Evolutionary conservation across 2,888 invertebrate species (phyloP).

Genomic region (Terebella lapidaria): DNA sequence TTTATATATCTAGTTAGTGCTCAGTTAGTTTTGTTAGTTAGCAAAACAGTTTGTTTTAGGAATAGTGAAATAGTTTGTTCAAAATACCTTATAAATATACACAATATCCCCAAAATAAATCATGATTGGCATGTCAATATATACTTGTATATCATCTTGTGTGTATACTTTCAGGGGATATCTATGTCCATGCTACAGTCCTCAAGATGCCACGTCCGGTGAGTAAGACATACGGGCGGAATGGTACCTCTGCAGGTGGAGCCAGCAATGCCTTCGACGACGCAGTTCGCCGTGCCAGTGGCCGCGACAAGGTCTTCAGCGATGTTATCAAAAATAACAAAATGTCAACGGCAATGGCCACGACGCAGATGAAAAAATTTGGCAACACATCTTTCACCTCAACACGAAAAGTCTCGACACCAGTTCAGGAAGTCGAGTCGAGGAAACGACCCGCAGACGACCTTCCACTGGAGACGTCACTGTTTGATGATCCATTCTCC

Average conservation of each 20-base stretch:
- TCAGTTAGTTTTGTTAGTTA: too few species aligned
- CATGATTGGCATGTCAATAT: too few species aligned
- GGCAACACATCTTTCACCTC: conserved; percentile 26
- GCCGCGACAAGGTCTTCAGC: conserved; percentile 12
- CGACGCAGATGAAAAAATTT: conserved; percentile 17
- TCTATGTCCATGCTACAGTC: too few species aligned
- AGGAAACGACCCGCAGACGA: conserved; percentile 13
- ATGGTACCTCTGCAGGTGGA: not conserved
- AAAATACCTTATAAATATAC: too few species aligned
- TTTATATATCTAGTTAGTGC: too few species aligned
- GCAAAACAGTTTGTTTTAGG: too few species aligned
- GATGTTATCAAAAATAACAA: conserved; percentile 9
- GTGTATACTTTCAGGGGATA: too few species aligned
- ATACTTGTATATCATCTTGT: too few species aligned
- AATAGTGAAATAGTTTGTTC: too few species aligned
- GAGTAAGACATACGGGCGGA: conserved; percentile 22
- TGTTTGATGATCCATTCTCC: conserved; percentile 19
- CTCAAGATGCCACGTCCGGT: conserved; percentile 17
- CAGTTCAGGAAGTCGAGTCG: conserved; percentile 6
- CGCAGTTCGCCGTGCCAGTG: not conserved
- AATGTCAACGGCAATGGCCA: conserved; percentile 14
- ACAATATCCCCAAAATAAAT: too few species aligned
- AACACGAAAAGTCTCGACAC: conserved; percentile 5
- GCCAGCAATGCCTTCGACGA: conserved; percentile 12
- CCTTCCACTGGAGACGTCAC: not conserved